These are phyloP conservation scores for Andrena hattorfiana DNA, from an alignment of 2,888 invertebrate species.

Conservation along the genomic window DNA sequence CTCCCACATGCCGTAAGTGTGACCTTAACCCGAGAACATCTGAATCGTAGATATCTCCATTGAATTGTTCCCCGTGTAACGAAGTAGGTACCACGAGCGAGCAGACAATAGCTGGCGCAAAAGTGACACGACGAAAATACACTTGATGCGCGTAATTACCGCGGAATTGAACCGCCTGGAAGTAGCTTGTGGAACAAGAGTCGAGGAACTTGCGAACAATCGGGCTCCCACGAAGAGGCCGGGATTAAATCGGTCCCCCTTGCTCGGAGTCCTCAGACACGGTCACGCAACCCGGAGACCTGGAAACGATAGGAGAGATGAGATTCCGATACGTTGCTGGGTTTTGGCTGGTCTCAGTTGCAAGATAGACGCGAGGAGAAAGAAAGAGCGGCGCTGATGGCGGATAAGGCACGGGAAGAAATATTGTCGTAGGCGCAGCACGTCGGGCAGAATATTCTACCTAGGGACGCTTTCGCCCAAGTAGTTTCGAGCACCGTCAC, in stretches of 20 bases:
- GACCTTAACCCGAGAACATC: slow-evolving; percentile 36
- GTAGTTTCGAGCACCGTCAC: slow-evolving; percentile 57
- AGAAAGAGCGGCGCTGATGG: not conserved
- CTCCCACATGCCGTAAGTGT: not conserved
- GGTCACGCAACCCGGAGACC: not conserved
- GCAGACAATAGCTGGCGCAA: slow-evolving; percentile 15
- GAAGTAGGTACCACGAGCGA: not conserved
- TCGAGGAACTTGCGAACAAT: slow-evolving; percentile 13
- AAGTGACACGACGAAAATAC: slow-evolving; percentile 17
- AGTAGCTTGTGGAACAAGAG: not conserved
- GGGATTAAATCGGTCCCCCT: not conserved
- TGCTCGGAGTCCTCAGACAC: not conserved
- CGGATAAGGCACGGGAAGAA: slow-evolving; percentile 38
- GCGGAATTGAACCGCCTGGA: not conserved
- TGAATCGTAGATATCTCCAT: slow-evolving; percentile 1
- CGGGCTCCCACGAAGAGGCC: slow-evolving; percentile 11
- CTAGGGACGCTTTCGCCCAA: slow-evolving; percentile 69
- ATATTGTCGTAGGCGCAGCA: slow-evolving; percentile 53
- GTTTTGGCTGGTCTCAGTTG: not conserved
- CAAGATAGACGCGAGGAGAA: not conserved
- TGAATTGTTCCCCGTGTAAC: not conserved
- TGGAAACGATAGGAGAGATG: not conserved
- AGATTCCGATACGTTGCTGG: not conserved
- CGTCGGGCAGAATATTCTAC: slow-evolving; percentile 39
- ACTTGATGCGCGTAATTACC: slow-evolving; percentile 22